Evolutionary conservation across 2,797 vertebrate species (phyloP).

Genomic region (Cygnus olor): DNA sequence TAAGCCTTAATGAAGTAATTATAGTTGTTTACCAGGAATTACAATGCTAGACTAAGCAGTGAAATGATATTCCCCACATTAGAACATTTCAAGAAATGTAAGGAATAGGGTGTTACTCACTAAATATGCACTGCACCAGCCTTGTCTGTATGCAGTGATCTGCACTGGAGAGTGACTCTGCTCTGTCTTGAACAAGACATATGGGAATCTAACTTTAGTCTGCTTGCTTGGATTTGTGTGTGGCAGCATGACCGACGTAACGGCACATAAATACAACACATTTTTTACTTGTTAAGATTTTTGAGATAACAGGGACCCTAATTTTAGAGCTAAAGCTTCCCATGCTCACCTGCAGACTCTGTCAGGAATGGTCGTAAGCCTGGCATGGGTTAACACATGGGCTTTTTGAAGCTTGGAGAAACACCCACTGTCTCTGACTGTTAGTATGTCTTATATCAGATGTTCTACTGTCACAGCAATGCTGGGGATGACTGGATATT

Average conservation of each 20-base stretch:
- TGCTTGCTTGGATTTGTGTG: neutral
- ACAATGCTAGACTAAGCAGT: neutral
- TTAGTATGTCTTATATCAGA: neutral
- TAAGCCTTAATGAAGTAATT: neutral
- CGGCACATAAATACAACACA: neutral
- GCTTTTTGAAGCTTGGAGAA: neutral
- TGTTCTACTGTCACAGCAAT: neutral
- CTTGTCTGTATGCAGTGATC: neutral
- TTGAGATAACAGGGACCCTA: neutral
- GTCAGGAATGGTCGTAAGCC: neutral
- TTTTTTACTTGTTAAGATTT: neutral
- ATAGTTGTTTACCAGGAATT: neutral
- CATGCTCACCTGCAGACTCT: neutral
- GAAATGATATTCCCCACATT: neutral
- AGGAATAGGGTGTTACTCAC: neutral
- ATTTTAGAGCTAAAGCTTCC: constrained; percentile 6
- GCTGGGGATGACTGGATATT: neutral
- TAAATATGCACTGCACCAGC: neutral
- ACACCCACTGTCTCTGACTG: neutral
- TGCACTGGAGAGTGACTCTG: neutral
- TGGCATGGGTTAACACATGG: neutral
- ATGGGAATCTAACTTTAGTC: neutral
- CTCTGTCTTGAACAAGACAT: neutral
- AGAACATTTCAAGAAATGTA: neutral
- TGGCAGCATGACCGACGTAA: neutral